phyloP scores from a whole-genome alignment of 1,140 invertebrate genomes.

The Neuroterus valhalla region DNA sequence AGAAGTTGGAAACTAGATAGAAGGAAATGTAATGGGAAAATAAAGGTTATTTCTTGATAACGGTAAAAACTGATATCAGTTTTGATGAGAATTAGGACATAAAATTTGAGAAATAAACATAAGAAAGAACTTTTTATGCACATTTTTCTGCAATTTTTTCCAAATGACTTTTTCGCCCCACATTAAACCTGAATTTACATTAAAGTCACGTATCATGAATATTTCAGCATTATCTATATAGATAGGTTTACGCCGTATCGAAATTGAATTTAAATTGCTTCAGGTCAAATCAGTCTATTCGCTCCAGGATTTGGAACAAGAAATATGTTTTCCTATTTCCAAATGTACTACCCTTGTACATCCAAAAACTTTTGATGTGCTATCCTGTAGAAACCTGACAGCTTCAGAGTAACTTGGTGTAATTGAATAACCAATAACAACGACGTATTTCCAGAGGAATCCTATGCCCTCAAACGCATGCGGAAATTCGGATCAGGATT shows the following conservation, averaged over 20 bases:
- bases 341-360: conserved; percentile 13
- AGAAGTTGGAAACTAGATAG: too few species aligned
- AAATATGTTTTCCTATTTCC: conserved; percentile 13
- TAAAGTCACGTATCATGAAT: too few species aligned
- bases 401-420: not conserved
- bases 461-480: not conserved
- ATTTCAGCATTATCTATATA: not conserved
- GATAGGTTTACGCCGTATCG: not conserved
- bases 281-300: not conserved
- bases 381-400: conserved; percentile 17
- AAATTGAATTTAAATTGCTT: conserved; percentile 15
- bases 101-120: too few species aligned
- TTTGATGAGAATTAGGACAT: too few species aligned
- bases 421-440: conserved; percentile 28
- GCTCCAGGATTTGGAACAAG: conserved; percentile 12
- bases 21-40: too few species aligned
- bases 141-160: too few species aligned
- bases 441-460: not conserved
- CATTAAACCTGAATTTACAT: too few species aligned
- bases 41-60: too few species aligned
- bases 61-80: too few species aligned
- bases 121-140: too few species aligned
- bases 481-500: too few species aligned
- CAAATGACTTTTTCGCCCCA: too few species aligned
- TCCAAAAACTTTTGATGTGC: conserved; percentile 15